phyloP scores from a whole-genome alignment of 2,113 vertebrate species.

The Chionodraco myersi region DNA sequence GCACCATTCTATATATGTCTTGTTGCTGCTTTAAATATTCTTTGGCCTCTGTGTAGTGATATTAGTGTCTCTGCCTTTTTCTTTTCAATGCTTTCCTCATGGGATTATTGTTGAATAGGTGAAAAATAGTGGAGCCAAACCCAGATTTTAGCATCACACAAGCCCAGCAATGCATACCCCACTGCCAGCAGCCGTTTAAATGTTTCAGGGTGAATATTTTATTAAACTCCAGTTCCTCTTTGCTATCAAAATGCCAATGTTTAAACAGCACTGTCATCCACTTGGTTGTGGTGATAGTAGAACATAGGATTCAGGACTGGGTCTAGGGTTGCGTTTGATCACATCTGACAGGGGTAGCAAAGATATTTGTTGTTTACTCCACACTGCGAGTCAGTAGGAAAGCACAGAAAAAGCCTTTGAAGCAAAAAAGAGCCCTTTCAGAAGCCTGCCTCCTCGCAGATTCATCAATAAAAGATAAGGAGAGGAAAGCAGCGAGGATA shows the following conservation, averaged over 20 bases:
- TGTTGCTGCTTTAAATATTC: slow-evolving; percentile 43
- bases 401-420: slow-evolving; percentile 26
- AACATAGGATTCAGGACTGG: slow-evolving; percentile 17
- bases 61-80: slow-evolving; percentile 21
- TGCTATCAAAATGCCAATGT: neutral
- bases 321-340: slow-evolving; percentile 24
- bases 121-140: neutral
- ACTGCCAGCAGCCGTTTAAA: slow-evolving; percentile 14
- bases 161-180: neutral
- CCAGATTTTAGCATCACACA: neutral
- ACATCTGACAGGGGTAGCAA: slow-evolving; percentile 8
- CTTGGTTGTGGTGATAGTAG: neutral
- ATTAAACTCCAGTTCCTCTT: neutral
- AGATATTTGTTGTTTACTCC: slow-evolving; percentile 44
- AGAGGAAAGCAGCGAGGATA: slow-evolving; percentile 25
- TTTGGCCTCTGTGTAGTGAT: slow-evolving; percentile 28
- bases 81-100: neutral
- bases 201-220: slow-evolving; percentile 25
- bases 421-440: slow-evolving; percentile 32
- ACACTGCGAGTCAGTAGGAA: slow-evolving; percentile 9
- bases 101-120: neutral
- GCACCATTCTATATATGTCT: neutral
- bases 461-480: slow-evolving; percentile 75
- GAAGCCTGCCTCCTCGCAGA: slow-evolving; percentile 27
- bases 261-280: slow-evolving; percentile 8